Evolutionary conservation across 1,140 invertebrate species (phyloP).

Genomic region (Spodoptera litura): DNA sequence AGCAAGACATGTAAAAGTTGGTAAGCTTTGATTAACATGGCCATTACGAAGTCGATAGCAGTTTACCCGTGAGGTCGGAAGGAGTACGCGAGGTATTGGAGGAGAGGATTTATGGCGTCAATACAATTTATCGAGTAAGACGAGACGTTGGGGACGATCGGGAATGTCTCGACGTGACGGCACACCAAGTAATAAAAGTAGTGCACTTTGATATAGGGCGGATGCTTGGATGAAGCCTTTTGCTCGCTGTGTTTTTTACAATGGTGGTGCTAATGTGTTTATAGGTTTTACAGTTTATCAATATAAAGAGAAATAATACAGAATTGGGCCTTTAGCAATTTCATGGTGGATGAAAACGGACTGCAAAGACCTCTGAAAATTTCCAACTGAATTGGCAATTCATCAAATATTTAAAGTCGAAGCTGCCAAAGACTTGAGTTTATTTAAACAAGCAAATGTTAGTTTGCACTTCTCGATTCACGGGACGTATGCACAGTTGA

Average conservation of each 20-base stretch:
- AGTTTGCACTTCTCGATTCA: constrained; percentile 9
- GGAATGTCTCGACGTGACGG: constrained; percentile 54
- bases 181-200: constrained; percentile 36
- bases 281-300: too few relatives aligned
- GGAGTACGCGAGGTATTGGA: constrained; percentile 47
- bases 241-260: background rate
- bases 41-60: constrained; percentile 16
- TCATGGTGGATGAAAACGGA: background rate
- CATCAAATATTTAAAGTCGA: too few relatives aligned
- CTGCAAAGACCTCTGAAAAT: too few relatives aligned
- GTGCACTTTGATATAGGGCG: constrained; percentile 13
- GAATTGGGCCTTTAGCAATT: too few relatives aligned
- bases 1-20: constrained; percentile 19
- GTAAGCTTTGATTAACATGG: constrained; percentile 27
- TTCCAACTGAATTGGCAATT: too few relatives aligned
- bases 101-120: constrained; percentile 55
- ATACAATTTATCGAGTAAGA: constrained; percentile 61
- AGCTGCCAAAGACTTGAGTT: background rate
- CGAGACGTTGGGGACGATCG: constrained; percentile 12
- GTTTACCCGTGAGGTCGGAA: constrained; percentile 23
- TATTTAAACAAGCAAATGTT: constrained; percentile 5
- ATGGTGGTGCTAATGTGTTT: background rate
- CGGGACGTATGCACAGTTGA: background rate
- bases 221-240: background rate
- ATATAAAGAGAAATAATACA: too few relatives aligned